Percentiles rank a stretch among this genome's conserved stretches.
Evolutionary conservation across 2,113 vertebrate species (phyloP).

Genomic region (Pseudorasbora parva): DNA sequence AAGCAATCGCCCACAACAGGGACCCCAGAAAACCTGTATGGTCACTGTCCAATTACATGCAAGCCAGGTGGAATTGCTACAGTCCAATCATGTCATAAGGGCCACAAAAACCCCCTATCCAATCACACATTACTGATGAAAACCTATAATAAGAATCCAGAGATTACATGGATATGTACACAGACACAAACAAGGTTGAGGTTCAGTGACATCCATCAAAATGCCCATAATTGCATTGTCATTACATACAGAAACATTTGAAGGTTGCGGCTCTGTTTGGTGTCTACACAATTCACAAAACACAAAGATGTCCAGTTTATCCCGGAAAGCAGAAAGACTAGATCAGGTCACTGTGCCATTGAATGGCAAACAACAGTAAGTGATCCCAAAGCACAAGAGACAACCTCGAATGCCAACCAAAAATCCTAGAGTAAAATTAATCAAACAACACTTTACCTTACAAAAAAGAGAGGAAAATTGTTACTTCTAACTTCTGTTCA

Average conservation of each 20-base stretch:
- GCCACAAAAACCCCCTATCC: constrained; percentile 15
- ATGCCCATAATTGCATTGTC: background rate
- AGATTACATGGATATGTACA: constrained; percentile 5
- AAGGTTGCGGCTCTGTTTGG: constrained; percentile 14
- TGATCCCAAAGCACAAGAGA: background rate
- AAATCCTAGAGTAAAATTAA: background rate
- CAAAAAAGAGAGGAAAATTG: background rate
- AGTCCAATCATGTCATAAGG: constrained; percentile 51
- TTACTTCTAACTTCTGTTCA: background rate
- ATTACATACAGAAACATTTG: constrained; percentile 4
- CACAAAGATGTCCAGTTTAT: background rate
- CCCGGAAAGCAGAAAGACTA: constrained; percentile 1
- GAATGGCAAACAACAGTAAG: constrained; percentile 11
- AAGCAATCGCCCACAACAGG: constrained; percentile 62
- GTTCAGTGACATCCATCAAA: background rate
- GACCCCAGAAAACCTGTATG: constrained; percentile 53
- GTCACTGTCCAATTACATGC: constrained; percentile 63
- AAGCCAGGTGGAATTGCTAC: constrained; percentile 56
- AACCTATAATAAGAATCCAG: background rate
- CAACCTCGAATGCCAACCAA: background rate
- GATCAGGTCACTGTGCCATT: constrained; percentile 31
- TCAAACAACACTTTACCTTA: background rate
- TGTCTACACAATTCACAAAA: constrained; percentile 11
- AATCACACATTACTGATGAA: constrained; percentile 42
- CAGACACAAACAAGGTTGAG: constrained; percentile 1